Evolutionary conservation across 1,140 invertebrate species (phyloP), one percentile per base, ranked within the genome.

Genomic region (Aradophagus sp.): DNA sequence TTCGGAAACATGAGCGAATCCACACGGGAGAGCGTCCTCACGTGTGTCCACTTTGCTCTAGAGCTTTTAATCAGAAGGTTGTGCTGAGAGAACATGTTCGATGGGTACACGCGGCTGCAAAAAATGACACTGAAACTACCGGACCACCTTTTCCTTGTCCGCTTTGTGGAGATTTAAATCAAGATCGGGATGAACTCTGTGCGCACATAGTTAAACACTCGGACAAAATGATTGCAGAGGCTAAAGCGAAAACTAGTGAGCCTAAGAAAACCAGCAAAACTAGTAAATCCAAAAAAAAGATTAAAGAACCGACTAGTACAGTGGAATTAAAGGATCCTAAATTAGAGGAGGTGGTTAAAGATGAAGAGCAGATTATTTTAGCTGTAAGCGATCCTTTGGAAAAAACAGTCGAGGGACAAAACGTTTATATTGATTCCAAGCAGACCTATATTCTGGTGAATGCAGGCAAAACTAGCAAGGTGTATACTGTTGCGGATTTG

Each of bases 21-120:
- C 89, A 90, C 23, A 90, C 88, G 0, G 88, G 90, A 0, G 90
- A 92, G 75, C 80, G 89, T 35, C 91, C 91, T 0, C 91, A 90
- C 59, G 87, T 87, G 27, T 93, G 91, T 79, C 87, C 87, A 16
- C 73, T 90, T 2, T 93, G 91, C 78, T 82, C 87, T 1, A 86
- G 89, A 39, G 86, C 88, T 4, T 88, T 88, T 41, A 88, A 87
- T 76, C 87, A 89, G 68, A 87, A 88, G 55, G 87, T 88, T 2
- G 87, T 88, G 1, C 45, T 88, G 6, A 71, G 87, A 0, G 87
- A 88, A 56, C 87, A 88, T 42, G 84, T 88, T 0, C 66, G 85
- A 8, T 87, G 86, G 85, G 83, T 87, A 8, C 87, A 87, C 45
- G 85, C 85, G 0, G 86, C 86, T 1, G 77, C 80, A 1, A 85